Percentiles rank a stretch among this genome's conserved stretches.
Evolutionary conservation across 2,797 vertebrate species (phyloP).

Genomic region (Enteromius trimaculatus): DNA sequence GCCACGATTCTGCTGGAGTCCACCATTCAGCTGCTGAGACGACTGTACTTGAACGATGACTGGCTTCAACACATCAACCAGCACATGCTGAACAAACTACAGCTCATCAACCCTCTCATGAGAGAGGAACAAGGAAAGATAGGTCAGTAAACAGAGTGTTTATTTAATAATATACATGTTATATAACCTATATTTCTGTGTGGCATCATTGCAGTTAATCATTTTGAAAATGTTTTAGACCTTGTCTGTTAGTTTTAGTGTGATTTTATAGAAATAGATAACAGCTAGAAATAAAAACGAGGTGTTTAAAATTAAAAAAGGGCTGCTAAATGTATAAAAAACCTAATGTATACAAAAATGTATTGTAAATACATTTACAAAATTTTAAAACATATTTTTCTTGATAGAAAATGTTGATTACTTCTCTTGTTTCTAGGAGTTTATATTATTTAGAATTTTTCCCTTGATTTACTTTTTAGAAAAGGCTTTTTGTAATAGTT

Average conservation of each 20-base stretch:
- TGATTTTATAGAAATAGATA: background rate
- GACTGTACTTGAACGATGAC: constrained; percentile 75
- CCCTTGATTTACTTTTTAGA: background rate
- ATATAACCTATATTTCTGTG: background rate
- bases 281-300: background rate
- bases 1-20: constrained; percentile 79
- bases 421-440: background rate
- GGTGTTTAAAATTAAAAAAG: background rate
- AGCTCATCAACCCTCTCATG: constrained; percentile 77
- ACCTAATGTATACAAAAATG: background rate
- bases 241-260: background rate
- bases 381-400: background rate
- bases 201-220: background rate
- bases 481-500: background rate
- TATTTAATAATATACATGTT: background rate
- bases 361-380: background rate
- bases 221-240: background rate
- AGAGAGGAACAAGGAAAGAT: constrained; percentile 68
- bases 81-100: constrained; percentile 76
- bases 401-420: background rate
- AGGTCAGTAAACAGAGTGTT: constrained; percentile 61
- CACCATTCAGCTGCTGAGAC: constrained; percentile 76
- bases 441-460: background rate
- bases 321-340: background rate
- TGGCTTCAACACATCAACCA: constrained; percentile 81